Base-by-base conservation (phyloP, 1,140 invertebrate species). In the Eubasilissa regina region DNA sequence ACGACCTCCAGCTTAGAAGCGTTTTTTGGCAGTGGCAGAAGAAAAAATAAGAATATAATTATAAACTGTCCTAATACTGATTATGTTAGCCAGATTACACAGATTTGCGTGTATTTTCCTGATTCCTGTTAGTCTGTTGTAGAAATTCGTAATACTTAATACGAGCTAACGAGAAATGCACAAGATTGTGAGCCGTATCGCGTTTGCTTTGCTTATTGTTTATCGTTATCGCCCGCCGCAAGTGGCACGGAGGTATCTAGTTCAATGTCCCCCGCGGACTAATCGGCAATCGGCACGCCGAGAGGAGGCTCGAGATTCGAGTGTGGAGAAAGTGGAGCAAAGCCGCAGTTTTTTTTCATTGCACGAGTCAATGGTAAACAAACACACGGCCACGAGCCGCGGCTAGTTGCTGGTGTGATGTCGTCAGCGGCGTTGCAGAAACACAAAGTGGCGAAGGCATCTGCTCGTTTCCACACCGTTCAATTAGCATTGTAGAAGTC, bases 281-380 rank as follows among this genome's bases (percentile, higher is more conserved):
- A n/a, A n/a, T n/a, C n/a, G 47, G 13, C 47, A n/a, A 55, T n/a
- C n/a, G 53, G 53, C 58, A 62, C 60, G 48, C 48, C 1, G 11
- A 64, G 60, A 64, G 13, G 60, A 25, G 60, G n/a, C 60, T 13
- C 19, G 10, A 64, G 60, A 44, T 64, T 25, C 35, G 35, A 43
- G 21, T 25, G 60, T 12, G 13, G 60, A 64, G 60, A 64, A 64
- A 64, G 60, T 64, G 60, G 60, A 25, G 35, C 60, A 64, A 44
- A 64, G 60, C 35, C 60, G 13, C 1, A 13, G 25, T 25, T 43
- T 62, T 60, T 60, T 19, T 62, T 21, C 25, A 21, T 21, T 4
- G 13, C 4, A 17, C 6, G 1, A 35, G 60, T 43, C 60, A 64
- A 35, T 44, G 35, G 19, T 44, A 51, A 51, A 35, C 25, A 35